Evolutionary conservation across 53 echinoderm and acorn worm genomes (phyloP).

Genomic region (Hippasteria phrygiana): DNA sequence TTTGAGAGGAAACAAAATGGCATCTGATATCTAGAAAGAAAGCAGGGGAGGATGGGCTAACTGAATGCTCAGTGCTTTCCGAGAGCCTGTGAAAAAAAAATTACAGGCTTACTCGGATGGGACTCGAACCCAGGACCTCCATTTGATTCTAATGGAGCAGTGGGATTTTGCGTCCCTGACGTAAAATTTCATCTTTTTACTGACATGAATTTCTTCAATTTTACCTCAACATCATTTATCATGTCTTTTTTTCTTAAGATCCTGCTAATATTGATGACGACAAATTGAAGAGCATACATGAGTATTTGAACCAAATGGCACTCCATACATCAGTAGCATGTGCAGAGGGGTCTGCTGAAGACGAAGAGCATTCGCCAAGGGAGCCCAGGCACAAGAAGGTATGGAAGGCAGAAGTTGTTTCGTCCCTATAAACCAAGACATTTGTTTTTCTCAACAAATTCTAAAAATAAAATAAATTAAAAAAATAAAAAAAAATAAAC

Average conservation of each 20-base stretch:
- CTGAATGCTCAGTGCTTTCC: no score
- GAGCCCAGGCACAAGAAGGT: constrained; percentile 30
- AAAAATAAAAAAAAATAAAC: no score
- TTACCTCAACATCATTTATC: no score
- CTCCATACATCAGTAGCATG: constrained; percentile 30
- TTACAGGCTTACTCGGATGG: no score
- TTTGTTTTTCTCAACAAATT: constrained; percentile 4
- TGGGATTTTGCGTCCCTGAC: no score
- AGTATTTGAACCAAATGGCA: constrained; percentile 48
- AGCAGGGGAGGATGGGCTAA: neutral
- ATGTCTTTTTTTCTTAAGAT: constrained; percentile 27
- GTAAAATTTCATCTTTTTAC: no score
- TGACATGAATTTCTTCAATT: no score
- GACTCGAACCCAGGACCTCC: no score
- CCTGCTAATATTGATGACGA: constrained; percentile 49
- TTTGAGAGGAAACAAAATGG: neutral
- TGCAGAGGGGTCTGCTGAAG: neutral
- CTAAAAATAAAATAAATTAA: no score
- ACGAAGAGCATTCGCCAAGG: constrained; percentile 14
- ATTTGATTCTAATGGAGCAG: no score
- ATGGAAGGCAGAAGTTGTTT: neutral
- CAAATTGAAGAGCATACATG: constrained; percentile 52
- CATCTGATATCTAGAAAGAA: neutral
- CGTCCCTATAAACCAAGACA: neutral
- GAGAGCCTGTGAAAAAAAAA: no score